Base-by-base conservation (phyloP, 2,113 vertebrate species). In the Martes martes region DNA sequence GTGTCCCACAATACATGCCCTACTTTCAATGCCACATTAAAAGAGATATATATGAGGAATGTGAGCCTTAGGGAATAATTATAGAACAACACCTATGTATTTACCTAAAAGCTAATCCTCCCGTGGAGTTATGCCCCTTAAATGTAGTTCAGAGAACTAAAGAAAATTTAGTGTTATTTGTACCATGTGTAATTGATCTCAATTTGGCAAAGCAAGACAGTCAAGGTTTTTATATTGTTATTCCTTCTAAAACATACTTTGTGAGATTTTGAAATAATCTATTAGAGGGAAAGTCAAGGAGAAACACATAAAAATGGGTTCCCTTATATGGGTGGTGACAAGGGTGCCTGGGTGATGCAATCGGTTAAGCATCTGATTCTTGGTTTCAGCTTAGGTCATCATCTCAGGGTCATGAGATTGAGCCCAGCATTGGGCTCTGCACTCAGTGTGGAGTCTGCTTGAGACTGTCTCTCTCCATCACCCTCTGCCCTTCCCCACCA, bases 81-180 rank as follows among this genome's bases (percentile, higher is more conserved):
- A 82, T 71, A 69, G 55, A 97, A 79, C 79, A 94, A 87, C 89
- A 87, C 26, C 61, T 73, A 63, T 36, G 2, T 95, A 33, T 96
- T 98, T 97, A 95, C 97, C 69, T 89, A 92, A 98, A 97, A 97
- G 57, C 85, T 97, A 91, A 97, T 96, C 84, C 55, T 96, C 45
- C 89, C 76, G 82, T 1, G 4, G 65, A 98, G 45, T 63, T 94
- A 67, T 86, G 23, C 88, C 89, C 94, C 59, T 98, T 97, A 95
- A 97, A 84, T 95, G 81, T n/a, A 96, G 80, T 92, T 98, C 76
- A 80, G 74, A 90, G 88, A 98, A 98, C 93, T 97, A 95, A 98
- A 97, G 95, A 98, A 98, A 98, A 97, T 96, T 57, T 2, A 96
- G 65, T 91, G 90, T 79, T 96, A 94, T 97, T 76, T 96, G 61